Evolutionary conservation across 2,113 vertebrate species (phyloP), one percentile per base, ranked within the genome.

Genomic region (Grantiella picta): DNA sequence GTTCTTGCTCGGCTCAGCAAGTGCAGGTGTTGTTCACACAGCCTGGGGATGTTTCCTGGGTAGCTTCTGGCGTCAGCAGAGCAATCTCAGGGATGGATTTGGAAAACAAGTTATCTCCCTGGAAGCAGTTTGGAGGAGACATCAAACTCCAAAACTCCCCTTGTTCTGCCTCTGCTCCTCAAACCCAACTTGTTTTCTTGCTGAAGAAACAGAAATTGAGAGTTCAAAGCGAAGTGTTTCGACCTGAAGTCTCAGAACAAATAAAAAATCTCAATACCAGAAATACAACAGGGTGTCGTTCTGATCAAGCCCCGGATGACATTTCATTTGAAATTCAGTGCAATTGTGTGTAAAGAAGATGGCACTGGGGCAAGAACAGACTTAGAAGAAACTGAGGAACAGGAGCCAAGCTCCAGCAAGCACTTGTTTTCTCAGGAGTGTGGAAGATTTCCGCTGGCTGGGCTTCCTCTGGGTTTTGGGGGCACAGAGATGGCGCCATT

Each of bases 381-480:
- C 35, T 80, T 42, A 79, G 59, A 93, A 91, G 90, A 24, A 72
- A 53, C 13, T 6, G 21, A 73, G 77, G 79, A 56, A 49, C 71
- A 63, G 69, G 52, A 95, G 54, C 73, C 82, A 72, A 80, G 60
- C 57, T 89, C 71, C 86, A 85, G 71, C 82, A 65, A 96, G 72
- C 57, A 45, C 80, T 82, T 20, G 2, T 94, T 94, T 96, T 90
- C 95, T 86, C 60, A 76, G 84, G 89, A 90, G 57, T 22, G 42
- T 90, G 90, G 82, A 90, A 81, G 89, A 44, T 95, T 96, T 96
- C 93, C 84, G 70, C 19, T 94, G 95, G 64, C 84, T 91, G 70
- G 59, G 64, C 36, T 85, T 81, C 72, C 16, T 78, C 82, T 90
- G 6, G 56, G 82, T 89, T 96, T 95, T 77, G 35, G 93, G 91